Evolutionary conservation across 2,113 vertebrate species (phyloP).

Genomic region (Phylloscopus trochiloides): DNA sequence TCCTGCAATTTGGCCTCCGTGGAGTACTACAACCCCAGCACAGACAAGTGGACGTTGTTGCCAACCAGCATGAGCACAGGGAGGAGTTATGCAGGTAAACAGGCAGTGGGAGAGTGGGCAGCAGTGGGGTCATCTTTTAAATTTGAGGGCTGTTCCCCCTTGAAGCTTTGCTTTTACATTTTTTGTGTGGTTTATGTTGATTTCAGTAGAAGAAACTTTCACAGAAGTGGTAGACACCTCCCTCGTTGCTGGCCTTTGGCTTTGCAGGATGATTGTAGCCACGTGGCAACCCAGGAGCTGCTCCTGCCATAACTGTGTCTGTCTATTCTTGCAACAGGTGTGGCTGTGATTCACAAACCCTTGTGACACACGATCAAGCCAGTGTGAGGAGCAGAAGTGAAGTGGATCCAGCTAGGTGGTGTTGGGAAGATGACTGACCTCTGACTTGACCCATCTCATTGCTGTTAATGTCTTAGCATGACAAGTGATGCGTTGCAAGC

Average conservation of each 20-base stretch:
- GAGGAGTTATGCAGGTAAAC: conserved; percentile 90
- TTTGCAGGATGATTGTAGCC: not conserved
- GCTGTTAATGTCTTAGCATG: conserved; percentile 1
- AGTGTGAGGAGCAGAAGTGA: conserved; percentile 33
- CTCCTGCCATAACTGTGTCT: not conserved
- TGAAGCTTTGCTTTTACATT: not conserved
- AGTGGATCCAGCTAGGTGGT: conserved; percentile 20
- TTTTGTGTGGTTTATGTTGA: not conserved
- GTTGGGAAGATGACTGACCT: not conserved
- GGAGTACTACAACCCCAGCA: conserved; percentile 91
- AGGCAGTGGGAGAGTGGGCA: not conserved
- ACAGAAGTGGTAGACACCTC: not conserved
- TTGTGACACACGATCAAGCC: conserved; percentile 78
- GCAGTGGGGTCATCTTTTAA: not conserved
- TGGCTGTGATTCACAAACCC: conserved; percentile 92
- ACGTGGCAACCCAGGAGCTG: not conserved
- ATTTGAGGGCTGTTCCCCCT: not conserved
- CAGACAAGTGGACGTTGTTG: conserved; percentile 92
- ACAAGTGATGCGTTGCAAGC: not conserved
- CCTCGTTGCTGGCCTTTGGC: not conserved
- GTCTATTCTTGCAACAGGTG: conserved; percentile 74
- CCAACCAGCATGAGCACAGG: conserved; percentile 96
- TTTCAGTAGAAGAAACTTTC: not conserved
- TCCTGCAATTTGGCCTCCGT: conserved; percentile 95
- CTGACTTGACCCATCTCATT: conserved; percentile 17